Evolutionary conservation across 2,113 vertebrate species (phyloP), one percentile per base, ranked within the genome.

Genomic region (Mesitornis unicolor): DNA sequence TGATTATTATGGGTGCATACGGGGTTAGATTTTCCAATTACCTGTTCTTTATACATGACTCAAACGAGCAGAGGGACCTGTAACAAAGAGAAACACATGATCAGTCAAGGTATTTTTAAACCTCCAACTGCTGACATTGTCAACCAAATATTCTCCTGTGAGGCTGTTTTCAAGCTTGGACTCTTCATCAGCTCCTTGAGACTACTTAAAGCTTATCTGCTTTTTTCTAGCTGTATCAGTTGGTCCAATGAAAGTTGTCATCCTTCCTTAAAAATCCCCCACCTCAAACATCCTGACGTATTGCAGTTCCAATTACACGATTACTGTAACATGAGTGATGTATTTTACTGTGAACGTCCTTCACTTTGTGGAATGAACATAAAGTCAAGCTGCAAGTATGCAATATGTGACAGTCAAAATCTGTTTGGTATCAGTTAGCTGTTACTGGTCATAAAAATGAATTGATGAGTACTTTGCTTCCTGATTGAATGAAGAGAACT

Each of bases 41-140:
- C 51, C 92, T 87, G 79, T 64, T 93, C 79, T 89, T 88, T 84
- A 51, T n/a, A 20, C 16, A n/a, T 13, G 68, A 69, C 48, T 98
- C 97, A 98, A 88, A 98, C 97, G 0, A 98, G 98, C 89, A 98
- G 93, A 90, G 98, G 98, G 84, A 98, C 98, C 98, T 98, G 87
- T 35, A 93, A 96, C n/a, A 95, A 97, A 94, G 90, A 64, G 97
- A 95, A 63, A 38, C 36, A 77, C 82, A 91, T n/a, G 24, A 96
- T 96, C 35, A 97, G 76, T 95, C 38, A 31, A 75, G 65, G 16
- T 87, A 76, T 81, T 79, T 95, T 79, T 60, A 84, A 85, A 84
- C 26, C 7, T 79, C 22, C 26, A 65, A 47, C n/a, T 64, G 53
- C 7, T 74, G 84, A 51, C 40, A 53, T 10, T 76, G 33, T 16